A percentile compares a stretch with the other conserved stretches of the same genome.
Conservation (phyloP, 2,888 invertebrate genomes). For the Nipponacmea schrenckii region DNA sequence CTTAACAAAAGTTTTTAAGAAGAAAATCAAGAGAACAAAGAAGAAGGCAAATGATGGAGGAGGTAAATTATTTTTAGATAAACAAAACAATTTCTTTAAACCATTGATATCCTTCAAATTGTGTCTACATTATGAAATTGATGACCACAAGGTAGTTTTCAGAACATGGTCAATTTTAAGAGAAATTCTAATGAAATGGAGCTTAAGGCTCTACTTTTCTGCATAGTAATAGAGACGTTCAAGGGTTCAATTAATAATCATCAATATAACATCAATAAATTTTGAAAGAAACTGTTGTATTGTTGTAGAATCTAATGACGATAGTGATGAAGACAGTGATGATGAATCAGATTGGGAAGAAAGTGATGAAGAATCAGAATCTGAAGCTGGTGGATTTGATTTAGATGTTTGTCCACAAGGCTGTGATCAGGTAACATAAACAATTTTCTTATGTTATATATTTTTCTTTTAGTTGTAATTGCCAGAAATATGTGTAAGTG, state of each 20-base stretch:
- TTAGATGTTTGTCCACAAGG: conserved; percentile 68
- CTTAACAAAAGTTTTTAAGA: conserved; percentile 83
- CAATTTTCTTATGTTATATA: not conserved
- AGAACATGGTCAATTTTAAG: too few species aligned
- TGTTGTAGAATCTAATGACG: conserved; percentile 62
- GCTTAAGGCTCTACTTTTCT: too few species aligned
- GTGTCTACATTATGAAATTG: too few species aligned
- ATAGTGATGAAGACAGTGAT: conserved; percentile 64
- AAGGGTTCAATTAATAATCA: too few species aligned
- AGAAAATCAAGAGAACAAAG: conserved; percentile 81
- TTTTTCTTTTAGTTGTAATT: not conserved
- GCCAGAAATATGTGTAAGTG: too few species aligned
- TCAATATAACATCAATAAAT: too few species aligned
- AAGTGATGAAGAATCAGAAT: conserved; percentile 66
- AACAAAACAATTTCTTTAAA: too few species aligned
- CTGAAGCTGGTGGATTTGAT: conserved; percentile 64
- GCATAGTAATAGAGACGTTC: too few species aligned
- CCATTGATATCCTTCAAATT: too few species aligned
- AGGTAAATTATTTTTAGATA: conserved; percentile 29
- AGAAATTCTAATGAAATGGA: too few species aligned
- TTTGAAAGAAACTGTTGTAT: too few species aligned
- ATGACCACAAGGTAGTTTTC: too few species aligned
- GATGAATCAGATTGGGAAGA: conserved; percentile 66
- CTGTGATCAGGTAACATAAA: conserved; percentile 57
- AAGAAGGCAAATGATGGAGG: conserved; percentile 73